Evolutionary conservation across 2,888 invertebrate genomes (phyloP).

Genomic region (Gandaritis pyraliata): DNA sequence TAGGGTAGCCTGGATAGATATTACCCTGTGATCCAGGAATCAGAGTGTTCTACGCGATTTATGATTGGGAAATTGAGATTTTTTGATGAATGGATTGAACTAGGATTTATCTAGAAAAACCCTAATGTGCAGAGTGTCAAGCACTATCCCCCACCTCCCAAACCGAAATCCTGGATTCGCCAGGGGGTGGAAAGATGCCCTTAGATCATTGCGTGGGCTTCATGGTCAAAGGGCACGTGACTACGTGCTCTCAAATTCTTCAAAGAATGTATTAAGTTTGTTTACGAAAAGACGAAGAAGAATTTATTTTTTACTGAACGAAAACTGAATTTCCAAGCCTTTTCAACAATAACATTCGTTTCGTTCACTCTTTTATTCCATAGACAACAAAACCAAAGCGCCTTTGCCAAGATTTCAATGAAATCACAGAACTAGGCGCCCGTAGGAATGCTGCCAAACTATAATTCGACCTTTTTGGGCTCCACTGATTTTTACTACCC

Average conservation of each 20-base stretch:
- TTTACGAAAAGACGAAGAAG: background rate
- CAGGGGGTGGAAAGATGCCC: too few relatives aligned
- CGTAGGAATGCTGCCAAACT: conserved; percentile 42
- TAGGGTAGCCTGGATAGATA: conserved; percentile 1
- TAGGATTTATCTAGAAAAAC: too few relatives aligned
- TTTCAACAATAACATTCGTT: conserved; percentile 6
- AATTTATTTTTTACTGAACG: too few relatives aligned
- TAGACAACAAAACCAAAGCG: conserved; percentile 23
- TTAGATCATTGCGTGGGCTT: too few relatives aligned
- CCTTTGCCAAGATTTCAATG: conserved; percentile 41
- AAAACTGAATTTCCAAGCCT: background rate
- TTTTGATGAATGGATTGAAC: background rate
- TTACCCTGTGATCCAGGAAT: background rate
- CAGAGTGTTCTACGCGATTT: conserved; percentile 9
- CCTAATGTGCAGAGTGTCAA: too few relatives aligned
- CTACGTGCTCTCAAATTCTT: too few relatives aligned
- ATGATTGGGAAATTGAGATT: conserved; percentile 6
- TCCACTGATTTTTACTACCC: conserved; percentile 40
- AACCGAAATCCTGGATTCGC: too few relatives aligned
- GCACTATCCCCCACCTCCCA: too few relatives aligned
- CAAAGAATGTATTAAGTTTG: background rate
- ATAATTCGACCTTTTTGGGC: conserved; percentile 44
- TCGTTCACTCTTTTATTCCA: conserved; percentile 19
- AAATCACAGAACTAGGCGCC: conserved; percentile 35
- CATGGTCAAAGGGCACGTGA: too few relatives aligned